Evolutionary conservation across 2,797 vertebrate species (phyloP).

Genomic region (Sardinella longiceps): DNA sequence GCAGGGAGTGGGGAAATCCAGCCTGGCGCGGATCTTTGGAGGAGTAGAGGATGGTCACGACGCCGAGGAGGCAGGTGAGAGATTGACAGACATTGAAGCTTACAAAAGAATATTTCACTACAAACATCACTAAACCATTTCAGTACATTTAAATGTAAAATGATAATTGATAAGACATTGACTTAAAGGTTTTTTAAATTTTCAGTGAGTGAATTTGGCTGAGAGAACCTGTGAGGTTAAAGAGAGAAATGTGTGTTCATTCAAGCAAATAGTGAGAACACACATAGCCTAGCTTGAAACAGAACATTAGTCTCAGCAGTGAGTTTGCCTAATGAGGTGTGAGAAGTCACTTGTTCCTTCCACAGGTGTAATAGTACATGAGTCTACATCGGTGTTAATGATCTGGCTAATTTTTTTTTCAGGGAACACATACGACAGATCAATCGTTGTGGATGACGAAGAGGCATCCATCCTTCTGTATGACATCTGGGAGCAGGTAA

Average conservation of each 20-base stretch:
- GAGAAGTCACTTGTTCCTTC: neutral
- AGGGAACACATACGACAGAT: slow-evolving; percentile 97
- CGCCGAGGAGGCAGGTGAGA: slow-evolving; percentile 89
- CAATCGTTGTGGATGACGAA: slow-evolving; percentile 90
- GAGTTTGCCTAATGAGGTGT: neutral
- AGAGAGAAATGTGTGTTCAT: neutral
- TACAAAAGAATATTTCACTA: neutral
- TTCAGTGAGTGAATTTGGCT: neutral
- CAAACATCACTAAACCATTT: neutral
- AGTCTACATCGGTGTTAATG: neutral
- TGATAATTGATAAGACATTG: neutral
- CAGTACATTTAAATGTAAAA: neutral
- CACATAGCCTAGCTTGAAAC: neutral
- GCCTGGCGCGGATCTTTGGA: slow-evolving; percentile 93
- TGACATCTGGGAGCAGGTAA: slow-evolving; percentile 98
- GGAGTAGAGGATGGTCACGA: slow-evolving; percentile 92
- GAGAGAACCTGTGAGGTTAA: neutral
- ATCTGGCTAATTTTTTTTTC: slow-evolving; percentile 23
- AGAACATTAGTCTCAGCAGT: neutral
- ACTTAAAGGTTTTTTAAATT: neutral
- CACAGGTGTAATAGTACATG: neutral
- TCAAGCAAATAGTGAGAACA: neutral
- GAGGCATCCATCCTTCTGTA: slow-evolving; percentile 92
- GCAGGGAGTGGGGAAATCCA: slow-evolving; percentile 95
- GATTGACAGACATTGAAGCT: neutral